phyloP scores from a whole-genome alignment of 1,140 invertebrate genomes.

The Drosophila dunni region DNA sequence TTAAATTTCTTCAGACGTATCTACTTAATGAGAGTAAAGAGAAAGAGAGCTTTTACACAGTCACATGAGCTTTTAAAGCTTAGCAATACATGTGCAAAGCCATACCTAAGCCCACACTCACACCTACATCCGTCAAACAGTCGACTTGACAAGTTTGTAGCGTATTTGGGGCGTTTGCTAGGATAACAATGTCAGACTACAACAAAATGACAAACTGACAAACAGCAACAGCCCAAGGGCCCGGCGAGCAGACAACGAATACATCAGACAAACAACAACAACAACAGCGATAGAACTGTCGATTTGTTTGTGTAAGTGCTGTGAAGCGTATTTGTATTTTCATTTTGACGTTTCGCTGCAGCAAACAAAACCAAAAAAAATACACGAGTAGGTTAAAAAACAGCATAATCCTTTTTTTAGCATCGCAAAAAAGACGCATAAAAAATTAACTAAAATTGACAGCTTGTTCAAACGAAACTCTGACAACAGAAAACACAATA shows the following conservation, averaged over 20 bases:
- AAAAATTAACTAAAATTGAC: conserved; percentile 74
- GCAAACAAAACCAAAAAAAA: conserved; percentile 8
- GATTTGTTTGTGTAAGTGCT: conserved; percentile 77
- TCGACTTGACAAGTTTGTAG: conserved; percentile 36
- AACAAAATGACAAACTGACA: conserved; percentile 77
- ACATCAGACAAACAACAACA: conserved; percentile 62
- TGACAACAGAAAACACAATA: conserved; percentile 17
- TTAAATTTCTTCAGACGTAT: too few species aligned
- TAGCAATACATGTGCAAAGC: background rate
- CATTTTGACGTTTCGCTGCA: conserved; percentile 68
- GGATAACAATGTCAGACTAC: conserved; percentile 76
- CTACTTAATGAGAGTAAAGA: too few species aligned
- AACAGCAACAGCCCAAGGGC: conserved; percentile 74
- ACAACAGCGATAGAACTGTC: conserved; percentile 45
- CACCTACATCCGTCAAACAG: conserved; percentile 2
- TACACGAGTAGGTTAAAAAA: background rate
- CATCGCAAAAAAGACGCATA: conserved; percentile 45
- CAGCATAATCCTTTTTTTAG: conserved; percentile 31
- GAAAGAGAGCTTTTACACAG: background rate
- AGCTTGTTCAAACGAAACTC: conserved; percentile 57
- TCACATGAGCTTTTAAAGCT: conserved; percentile 11
- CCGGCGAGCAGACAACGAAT: conserved; percentile 53
- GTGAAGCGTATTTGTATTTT: conserved; percentile 75
- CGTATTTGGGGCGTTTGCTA: conserved; percentile 41
- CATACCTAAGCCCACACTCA: background rate